Conservation (phyloP, 2,797 vertebrate genomes). For the Streptopelia turtur region DNA sequence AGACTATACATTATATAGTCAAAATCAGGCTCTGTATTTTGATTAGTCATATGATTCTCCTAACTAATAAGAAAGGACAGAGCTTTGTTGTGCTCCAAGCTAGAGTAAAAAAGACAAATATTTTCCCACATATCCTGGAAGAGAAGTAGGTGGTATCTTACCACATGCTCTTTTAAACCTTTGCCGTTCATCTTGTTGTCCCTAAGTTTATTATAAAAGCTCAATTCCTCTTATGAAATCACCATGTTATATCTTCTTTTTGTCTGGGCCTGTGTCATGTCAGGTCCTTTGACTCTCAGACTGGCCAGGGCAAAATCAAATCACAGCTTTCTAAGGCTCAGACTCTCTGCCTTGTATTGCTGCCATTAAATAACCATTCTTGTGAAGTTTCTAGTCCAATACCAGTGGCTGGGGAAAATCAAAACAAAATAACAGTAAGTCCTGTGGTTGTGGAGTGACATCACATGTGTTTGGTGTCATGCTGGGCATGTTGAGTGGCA, state of each 20-base stretch:
- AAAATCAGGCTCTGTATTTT: background rate
- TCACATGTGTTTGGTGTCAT: constrained; percentile 18
- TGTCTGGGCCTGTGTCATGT: background rate
- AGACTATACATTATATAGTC: background rate
- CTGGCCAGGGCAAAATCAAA: background rate
- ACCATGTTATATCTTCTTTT: background rate
- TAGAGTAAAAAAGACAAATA: background rate
- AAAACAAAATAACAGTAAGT: constrained; percentile 15
- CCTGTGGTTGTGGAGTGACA: constrained; percentile 1
- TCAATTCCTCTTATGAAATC: background rate
- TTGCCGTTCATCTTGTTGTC: background rate
- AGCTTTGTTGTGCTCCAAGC: background rate
- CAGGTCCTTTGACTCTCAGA: background rate
- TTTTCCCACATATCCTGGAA: background rate
- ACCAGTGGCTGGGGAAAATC: background rate
- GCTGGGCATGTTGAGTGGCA: constrained; percentile 1
- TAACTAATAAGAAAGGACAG: background rate
- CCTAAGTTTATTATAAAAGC: background rate
- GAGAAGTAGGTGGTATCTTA: background rate
- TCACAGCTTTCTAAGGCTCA: constrained; percentile 3
- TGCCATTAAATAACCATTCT: background rate
- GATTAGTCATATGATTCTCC: background rate
- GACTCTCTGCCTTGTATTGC: background rate
- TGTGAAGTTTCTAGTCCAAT: background rate
- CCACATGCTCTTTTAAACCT: background rate